These are phyloP conservation scores for Strix uralensis DNA, from an alignment of 2,113 vertebrate species.

Conservation along the genomic window DNA sequence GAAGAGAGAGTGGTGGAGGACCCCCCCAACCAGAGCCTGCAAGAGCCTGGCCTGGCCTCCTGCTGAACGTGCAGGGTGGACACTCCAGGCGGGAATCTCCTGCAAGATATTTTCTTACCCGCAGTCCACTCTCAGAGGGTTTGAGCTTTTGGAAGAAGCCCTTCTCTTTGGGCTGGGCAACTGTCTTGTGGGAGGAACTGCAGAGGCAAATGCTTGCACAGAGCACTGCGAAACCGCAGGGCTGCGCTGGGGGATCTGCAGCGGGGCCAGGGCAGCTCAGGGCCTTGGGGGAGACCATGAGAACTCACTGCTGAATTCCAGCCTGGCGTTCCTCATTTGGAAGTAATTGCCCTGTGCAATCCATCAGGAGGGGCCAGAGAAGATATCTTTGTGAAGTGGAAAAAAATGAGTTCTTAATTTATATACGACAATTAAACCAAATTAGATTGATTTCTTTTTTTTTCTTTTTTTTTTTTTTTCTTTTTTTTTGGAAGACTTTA, in stretches of 20 bases:
- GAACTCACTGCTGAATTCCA: not conserved
- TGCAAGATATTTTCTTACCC: not conserved
- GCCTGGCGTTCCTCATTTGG: not conserved
- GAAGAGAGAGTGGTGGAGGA: not conserved
- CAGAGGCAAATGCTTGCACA: not conserved
- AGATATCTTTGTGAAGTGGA: conserved; percentile 41
- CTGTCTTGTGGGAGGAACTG: not conserved
- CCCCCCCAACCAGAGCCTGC: not conserved
- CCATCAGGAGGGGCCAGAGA: conserved; percentile 3
- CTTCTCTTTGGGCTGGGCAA: not conserved
- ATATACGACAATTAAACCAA: conserved; percentile 41
- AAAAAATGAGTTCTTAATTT: conserved; percentile 47
- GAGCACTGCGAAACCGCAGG: not conserved
- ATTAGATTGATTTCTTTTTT: not conserved
- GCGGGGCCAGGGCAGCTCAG: not conserved
- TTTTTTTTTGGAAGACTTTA: conserved; percentile 13
- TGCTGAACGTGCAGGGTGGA: not conserved
- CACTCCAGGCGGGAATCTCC: not conserved
- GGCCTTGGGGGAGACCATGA: not conserved
- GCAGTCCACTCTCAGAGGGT: not conserved
- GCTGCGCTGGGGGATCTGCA: not conserved
- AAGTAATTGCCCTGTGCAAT: conserved; percentile 9
- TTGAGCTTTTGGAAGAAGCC: not conserved
- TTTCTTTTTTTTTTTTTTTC: accelerated
- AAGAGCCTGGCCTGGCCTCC: not conserved